A percentile compares a stretch with the other conserved stretches of the same genome.
Evolutionary conservation across 1,140 invertebrate species (phyloP).

Genomic region (Harpegnathos saltator): DNA sequence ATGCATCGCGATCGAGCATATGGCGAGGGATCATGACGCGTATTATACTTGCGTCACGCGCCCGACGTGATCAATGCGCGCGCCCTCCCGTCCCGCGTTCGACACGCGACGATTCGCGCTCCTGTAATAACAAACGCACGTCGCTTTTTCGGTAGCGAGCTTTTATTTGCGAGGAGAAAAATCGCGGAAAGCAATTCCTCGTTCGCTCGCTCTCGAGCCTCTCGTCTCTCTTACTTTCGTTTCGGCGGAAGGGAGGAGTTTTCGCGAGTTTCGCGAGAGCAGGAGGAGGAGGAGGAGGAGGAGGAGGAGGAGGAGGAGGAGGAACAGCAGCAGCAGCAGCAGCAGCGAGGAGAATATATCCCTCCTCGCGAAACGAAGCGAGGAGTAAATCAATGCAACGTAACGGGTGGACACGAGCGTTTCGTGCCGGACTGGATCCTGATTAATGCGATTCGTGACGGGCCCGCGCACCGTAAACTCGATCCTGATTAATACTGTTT

Average conservation of each 20-base stretch:
- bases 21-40: conserved; percentile 9
- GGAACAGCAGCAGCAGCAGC: too few species aligned
- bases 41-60: neutral
- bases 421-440: conserved; percentile 72
- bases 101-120: neutral
- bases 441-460: conserved; percentile 76
- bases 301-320: neutral
- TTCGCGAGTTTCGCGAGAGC: too few species aligned
- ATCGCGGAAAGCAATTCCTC: too few species aligned
- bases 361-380: conserved; percentile 69
- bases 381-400: conserved; percentile 65
- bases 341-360: conserved; percentile 22
- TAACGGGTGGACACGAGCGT: conserved; percentile 63
- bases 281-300: neutral
- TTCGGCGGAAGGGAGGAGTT: too few species aligned
- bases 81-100: too few species aligned
- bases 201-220: too few species aligned
- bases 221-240: too few species aligned
- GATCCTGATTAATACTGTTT: conserved; percentile 81
- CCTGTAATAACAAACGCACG: conserved; percentile 13
- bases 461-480: conserved; percentile 73
- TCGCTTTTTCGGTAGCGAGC: too few species aligned
- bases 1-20: conserved; percentile 17
- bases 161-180: too few species aligned
- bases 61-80: neutral